Evolutionary conservation across 2,888 invertebrate species (phyloP), one percentile per base, ranked within the genome.

Genomic region (Pristionchus mayeri): DNA sequence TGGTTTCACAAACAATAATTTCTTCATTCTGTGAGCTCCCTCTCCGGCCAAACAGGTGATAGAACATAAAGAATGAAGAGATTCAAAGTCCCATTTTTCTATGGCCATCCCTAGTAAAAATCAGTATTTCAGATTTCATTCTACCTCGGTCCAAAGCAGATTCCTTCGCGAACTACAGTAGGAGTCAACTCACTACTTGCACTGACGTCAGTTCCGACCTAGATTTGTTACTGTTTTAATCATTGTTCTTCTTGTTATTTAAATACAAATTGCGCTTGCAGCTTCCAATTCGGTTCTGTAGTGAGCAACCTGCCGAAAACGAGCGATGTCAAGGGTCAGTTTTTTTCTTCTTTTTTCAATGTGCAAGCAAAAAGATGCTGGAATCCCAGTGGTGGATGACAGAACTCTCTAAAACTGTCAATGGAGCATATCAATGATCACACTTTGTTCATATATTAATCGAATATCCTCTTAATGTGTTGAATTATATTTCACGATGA

Each of bases 241-340:
- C n/a, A n/a, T 37, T 44, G n/a, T 57, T 34, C 1, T 27, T 48
- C 1, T 60, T 40, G 3, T 80, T 21, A 37, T 3, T 76, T 54
- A 9, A 54, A 54, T 24, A 54, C 24, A 54, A 24, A 24, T 30
- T n/a, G n/a, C 2, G 3, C 21, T 87, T 90, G 24, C 85, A 88
- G 89, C 9, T 91, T 90, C 86, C 91, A 93, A 87, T 92, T 93
- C 85, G 93, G 93, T 7, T 90, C 91, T 2, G 92, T 92, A 71
- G 91, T 93, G 27, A 90, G 89, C 71, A 92, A 92, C 71, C 87
- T 93, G 37, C 93, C 93, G 11, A 92, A 92, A 79, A 93, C 93
- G 7, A 90, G 91, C 24, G 93, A 93, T 85, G 92, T 93, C 30
- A 92, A 92, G 80, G 87, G 86, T 86, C 6, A 71, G 2, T 40